Evolutionary conservation across 2,888 invertebrate genomes (phyloP).

Genomic region (Drosophila dives): DNA sequence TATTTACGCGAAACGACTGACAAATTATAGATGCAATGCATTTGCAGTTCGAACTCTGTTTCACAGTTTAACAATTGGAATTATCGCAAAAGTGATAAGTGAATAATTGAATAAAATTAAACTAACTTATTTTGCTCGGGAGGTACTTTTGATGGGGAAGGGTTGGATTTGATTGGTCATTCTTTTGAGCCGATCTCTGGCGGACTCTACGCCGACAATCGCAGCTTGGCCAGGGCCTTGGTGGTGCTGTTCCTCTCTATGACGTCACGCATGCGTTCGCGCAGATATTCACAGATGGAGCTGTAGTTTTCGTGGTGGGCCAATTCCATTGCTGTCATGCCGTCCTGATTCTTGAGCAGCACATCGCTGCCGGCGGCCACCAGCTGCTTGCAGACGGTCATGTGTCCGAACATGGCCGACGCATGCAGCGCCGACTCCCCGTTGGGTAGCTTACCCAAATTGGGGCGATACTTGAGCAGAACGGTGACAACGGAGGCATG

Average conservation of each 20-base stretch:
- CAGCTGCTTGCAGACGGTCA: conserved; percentile 91
- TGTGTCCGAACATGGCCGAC: conserved; percentile 94
- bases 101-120: conserved; percentile 56
- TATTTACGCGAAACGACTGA: conserved; percentile 43
- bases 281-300: conserved; percentile 84
- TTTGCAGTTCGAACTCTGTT: conserved; percentile 30
- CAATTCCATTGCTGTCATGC: conserved; percentile 88
- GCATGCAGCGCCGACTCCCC: conserved; percentile 96
- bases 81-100: conserved; percentile 20
- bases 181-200: neutral
- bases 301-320: conserved; percentile 86
- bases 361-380: conserved; percentile 90
- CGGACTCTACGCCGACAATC: conserved; percentile 60
- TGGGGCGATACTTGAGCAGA: conserved; percentile 92
- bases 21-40: neutral
- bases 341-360: conserved; percentile 90
- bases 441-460: conserved; percentile 93
- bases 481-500: conserved; percentile 94
- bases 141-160: conserved; percentile 68
- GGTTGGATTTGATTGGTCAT: conserved; percentile 45
- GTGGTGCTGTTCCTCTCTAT: conserved; percentile 60
- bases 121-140: conserved; percentile 64
- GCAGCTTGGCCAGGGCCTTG: conserved; percentile 50
- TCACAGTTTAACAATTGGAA: conserved; percentile 13
- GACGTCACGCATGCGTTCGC: conserved; percentile 78